Conservation (phyloP, 2,888 invertebrate species). For the Brassicogethes aeneus region DNA sequence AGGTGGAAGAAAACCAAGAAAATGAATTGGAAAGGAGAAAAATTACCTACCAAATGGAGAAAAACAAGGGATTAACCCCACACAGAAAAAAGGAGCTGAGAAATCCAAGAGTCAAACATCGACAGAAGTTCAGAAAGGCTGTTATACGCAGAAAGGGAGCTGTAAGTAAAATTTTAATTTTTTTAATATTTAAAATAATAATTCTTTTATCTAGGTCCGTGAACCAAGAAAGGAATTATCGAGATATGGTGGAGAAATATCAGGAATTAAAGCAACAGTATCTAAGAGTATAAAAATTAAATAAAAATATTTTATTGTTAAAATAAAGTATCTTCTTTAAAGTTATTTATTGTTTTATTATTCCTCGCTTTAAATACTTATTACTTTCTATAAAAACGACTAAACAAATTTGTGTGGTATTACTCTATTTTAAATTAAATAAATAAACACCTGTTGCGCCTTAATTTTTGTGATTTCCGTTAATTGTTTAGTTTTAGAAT, state of each 20-base stretch:
- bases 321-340: too few relatives aligned
- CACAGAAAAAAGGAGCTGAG: constrained; percentile 84
- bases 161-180: constrained; percentile 41
- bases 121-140: constrained; percentile 86
- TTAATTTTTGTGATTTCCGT: too few relatives aligned
- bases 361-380: too few relatives aligned
- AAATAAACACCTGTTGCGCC: too few relatives aligned
- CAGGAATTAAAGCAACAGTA: constrained; percentile 86
- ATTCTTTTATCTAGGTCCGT: constrained; percentile 49
- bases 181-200: constrained; percentile 3
- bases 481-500: too few relatives aligned
- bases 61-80: constrained; percentile 91
- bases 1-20: constrained; percentile 11
- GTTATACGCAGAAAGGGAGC: constrained; percentile 89
- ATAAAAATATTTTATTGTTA: too few relatives aligned
- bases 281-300: constrained; percentile 86
- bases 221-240: constrained; percentile 70
- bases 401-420: too few relatives aligned
- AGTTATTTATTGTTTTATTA: too few relatives aligned
- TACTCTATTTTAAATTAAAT: too few relatives aligned
- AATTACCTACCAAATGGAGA: constrained; percentile 90
- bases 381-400: too few relatives aligned
- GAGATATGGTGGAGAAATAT: constrained; percentile 85
- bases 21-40: constrained; percentile 32
- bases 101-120: constrained; percentile 93